Percentiles rank a stretch among this genome's conserved stretches.
Conservation (phyloP, 2,888 invertebrate species). For the Pardosa pseudoannulata region DNA sequence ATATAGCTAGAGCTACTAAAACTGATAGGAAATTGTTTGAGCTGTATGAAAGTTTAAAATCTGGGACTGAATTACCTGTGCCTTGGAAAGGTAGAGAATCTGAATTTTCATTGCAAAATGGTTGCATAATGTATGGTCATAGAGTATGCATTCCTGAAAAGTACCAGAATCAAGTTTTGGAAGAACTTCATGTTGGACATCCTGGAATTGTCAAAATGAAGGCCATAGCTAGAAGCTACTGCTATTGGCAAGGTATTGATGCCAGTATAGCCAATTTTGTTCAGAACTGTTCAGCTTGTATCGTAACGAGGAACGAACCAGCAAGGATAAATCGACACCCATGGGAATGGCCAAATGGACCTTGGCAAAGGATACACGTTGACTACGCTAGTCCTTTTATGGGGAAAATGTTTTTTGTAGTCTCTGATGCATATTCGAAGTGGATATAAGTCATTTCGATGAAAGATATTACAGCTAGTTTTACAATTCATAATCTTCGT, state of each 20-base stretch:
- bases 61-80: slow-evolving; percentile 46
- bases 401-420: slow-evolving; percentile 44
- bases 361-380: slow-evolving; percentile 49
- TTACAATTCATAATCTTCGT: too few species aligned
- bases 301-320: slow-evolving; percentile 48
- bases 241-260: slow-evolving; percentile 49
- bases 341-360: slow-evolving; percentile 44
- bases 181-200: slow-evolving; percentile 21
- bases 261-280: slow-evolving; percentile 45
- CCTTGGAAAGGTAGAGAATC: slow-evolving; percentile 54
- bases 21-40: slow-evolving; percentile 54
- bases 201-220: slow-evolving; percentile 18
- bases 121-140: slow-evolving; percentile 52
- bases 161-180: slow-evolving; percentile 35
- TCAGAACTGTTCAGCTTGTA: slow-evolving; percentile 51
- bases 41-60: slow-evolving; percentile 52
- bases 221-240: slow-evolving; percentile 37
- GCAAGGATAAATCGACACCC: slow-evolving; percentile 53
- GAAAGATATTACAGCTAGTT: slow-evolving; percentile 34
- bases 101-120: slow-evolving; percentile 52
- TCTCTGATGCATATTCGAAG: slow-evolving; percentile 45
- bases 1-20: slow-evolving; percentile 56
- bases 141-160: slow-evolving; percentile 52
- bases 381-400: slow-evolving; percentile 46
- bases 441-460: slow-evolving; percentile 36